A percentile compares a stretch with the other conserved stretches of the same genome.
Conservation (phyloP, 2,888 invertebrate genomes). For the Neoascia interrupta region DNA sequence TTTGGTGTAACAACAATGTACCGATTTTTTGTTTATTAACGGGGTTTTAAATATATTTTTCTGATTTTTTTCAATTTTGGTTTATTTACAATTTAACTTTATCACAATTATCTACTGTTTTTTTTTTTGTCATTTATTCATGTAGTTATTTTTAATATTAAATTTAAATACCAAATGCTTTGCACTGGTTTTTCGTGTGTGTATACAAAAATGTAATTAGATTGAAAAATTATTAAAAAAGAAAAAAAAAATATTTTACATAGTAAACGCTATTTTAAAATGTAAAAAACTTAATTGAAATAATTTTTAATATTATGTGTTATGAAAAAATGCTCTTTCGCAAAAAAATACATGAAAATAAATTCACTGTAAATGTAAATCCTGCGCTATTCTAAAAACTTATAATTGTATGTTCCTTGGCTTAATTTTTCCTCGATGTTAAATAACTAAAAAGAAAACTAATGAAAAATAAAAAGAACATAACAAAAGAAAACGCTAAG, state of each 20-base stretch:
- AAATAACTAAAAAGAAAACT: too few species aligned
- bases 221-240: neutral
- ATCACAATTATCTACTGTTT: constrained; percentile 64
- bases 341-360: neutral
- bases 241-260: neutral
- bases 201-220: neutral
- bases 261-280: neutral
- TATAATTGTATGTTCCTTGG: too few species aligned
- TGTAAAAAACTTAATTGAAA: neutral
- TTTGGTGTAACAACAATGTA: constrained; percentile 9
- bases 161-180: neutral
- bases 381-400: too few species aligned
- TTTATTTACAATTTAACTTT: constrained; percentile 39
- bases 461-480: neutral
- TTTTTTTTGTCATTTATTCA: neutral
- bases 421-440: too few species aligned
- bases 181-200: too few species aligned
- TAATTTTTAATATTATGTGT: neutral
- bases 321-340: neutral
- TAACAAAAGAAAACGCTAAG: constrained; percentile 27
- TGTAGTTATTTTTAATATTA: neutral
- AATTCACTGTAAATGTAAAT: too few species aligned
- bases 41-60: constrained; percentile 13
- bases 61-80: constrained; percentile 36
- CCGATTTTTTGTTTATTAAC: neutral